Conservation (phyloP, 2,113 vertebrate species). For the Indicator indicator region DNA sequence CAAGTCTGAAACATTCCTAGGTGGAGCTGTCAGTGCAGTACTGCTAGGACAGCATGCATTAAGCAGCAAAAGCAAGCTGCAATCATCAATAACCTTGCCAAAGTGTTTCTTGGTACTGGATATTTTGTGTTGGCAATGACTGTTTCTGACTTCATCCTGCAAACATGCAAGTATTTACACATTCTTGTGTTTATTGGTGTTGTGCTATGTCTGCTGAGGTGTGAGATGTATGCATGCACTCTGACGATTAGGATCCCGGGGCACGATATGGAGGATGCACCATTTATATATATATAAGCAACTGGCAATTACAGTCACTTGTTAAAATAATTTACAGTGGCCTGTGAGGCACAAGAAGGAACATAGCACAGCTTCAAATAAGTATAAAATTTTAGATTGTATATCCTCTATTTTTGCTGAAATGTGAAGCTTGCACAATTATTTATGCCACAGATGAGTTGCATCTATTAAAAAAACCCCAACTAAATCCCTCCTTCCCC, state of each 20-base stretch:
- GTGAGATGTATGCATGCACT: background rate
- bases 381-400: constrained; percentile 16
- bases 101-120: accelerated
- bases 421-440: background rate
- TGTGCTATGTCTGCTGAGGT: background rate
- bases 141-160: background rate
- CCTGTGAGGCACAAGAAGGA: constrained; percentile 64
- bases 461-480: background rate
- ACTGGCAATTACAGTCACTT: constrained; percentile 26
- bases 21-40: background rate
- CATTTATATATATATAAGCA: background rate
- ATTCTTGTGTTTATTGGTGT: background rate
- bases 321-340: constrained; percentile 34
- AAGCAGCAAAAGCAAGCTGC: background rate
- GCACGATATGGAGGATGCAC: constrained; percentile 4
- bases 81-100: background rate
- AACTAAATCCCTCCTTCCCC: background rate
- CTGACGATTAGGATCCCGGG: background rate
- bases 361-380: constrained; percentile 45
- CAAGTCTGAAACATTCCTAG: background rate
- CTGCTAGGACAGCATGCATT: background rate
- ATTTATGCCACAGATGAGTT: constrained; percentile 17
- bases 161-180: background rate
- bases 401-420: constrained; percentile 10
- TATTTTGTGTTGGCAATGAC: background rate